Evolutionary conservation across 2,888 invertebrate genomes (phyloP).

Genomic region (Caprella mutica): DNA sequence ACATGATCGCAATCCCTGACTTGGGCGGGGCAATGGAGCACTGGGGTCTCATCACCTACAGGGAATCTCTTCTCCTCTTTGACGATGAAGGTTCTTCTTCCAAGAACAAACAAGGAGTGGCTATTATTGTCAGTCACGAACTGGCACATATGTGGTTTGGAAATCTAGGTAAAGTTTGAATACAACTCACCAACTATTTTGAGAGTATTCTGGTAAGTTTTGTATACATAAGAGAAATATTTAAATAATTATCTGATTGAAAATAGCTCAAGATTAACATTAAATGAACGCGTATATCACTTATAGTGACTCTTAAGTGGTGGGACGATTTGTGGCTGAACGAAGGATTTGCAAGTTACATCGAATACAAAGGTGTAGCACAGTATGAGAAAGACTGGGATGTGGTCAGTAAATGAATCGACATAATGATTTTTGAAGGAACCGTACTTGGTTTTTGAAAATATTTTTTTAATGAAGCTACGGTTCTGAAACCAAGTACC

Average conservation of each 20-base stretch:
- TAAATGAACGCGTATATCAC: too few relatives aligned
- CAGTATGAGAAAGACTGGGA: slow-evolving; percentile 64
- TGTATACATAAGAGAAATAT: too few relatives aligned
- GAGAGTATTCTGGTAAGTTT: too few relatives aligned
- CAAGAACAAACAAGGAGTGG: slow-evolving; percentile 62
- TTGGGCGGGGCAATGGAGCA: slow-evolving; percentile 93
- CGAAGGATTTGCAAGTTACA: slow-evolving; percentile 63
- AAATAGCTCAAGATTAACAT: too few relatives aligned
- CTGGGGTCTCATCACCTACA: slow-evolving; percentile 85
- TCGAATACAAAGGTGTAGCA: slow-evolving; percentile 67
- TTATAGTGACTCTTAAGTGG: slow-evolving; percentile 85
- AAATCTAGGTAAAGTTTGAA: slow-evolving; percentile 51
- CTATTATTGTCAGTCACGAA: slow-evolving; percentile 78
- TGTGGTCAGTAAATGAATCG: too few relatives aligned
- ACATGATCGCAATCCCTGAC: slow-evolving; percentile 76
- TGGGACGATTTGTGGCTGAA: slow-evolving; percentile 45
- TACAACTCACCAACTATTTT: too few relatives aligned
- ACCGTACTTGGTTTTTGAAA: too few relatives aligned
- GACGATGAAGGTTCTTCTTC: slow-evolving; percentile 61
- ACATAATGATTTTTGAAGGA: too few relatives aligned
- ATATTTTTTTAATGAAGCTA: too few relatives aligned
- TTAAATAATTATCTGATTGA: too few relatives aligned
- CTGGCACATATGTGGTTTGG: slow-evolving; percentile 93
- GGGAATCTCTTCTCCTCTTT: slow-evolving; percentile 52
- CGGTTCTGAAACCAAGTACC: too few relatives aligned